Base-by-base conservation (phyloP, 1,140 invertebrate genomes). In the Liolophura sinensis region DNA sequence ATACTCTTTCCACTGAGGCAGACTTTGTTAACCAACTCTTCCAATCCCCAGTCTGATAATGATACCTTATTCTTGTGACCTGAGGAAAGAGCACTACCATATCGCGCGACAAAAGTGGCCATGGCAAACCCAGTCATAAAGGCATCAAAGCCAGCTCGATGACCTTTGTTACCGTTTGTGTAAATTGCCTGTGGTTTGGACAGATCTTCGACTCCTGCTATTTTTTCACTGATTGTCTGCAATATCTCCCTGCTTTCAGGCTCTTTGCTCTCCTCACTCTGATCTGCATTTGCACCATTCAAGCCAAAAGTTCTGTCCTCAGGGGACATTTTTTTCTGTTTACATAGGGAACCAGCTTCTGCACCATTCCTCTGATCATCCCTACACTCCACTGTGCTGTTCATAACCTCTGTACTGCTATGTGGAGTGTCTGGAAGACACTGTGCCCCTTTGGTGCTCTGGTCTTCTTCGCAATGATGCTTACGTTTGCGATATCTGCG, bases 41-140 rank as follows among this genome's bases (percentile, higher is more conserved):
- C 52, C 11, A 84, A 46, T 1, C 68, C 70, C 52, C 76, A 67
- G 40, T 74, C 64, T 18, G 51, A 61, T 5, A 73, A 50, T 31
- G 56, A 57, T 22, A 71, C 51, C 22, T 48, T 68, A 48, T 51
- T 64, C n/a, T 59, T 60, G 22, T 65, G 25, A 1, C 20, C 52
- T 49, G 31, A 25, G 27, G 56, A 40, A 15, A 47, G 22, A 15
- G 68, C 62, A 24, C 66, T 70, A 9, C 74, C 71, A 62, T 77
- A 74, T 47, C 74, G 70, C 7, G 69, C 64, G 7, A 83, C 27
- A 58, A 77, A 81, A 56, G 65, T 69, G 11, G 82, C 74, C 64
- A 87, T 78, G 40, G 77, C 77, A 62, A 78, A 86, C 4, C 84
- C 86, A 24, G 86, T 87, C 85, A 86, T 87, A 65, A 86, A 87